A percentile compares a stretch with the other conserved stretches of the same genome.
phyloP scores from a whole-genome alignment of 2,797 vertebrate genomes.

The Manis crassicaudata region DNA sequence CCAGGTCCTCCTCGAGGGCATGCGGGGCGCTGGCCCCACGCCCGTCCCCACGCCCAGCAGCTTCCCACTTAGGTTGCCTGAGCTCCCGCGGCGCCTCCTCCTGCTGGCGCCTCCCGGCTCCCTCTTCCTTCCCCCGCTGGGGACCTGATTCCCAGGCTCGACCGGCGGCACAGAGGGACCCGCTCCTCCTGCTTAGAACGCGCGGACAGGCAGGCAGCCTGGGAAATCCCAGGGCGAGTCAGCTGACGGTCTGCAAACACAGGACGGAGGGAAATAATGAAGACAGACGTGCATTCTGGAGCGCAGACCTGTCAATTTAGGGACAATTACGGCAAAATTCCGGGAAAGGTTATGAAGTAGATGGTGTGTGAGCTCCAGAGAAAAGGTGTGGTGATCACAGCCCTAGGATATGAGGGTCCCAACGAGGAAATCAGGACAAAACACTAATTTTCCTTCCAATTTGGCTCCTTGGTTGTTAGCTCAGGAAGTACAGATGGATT shows the following conservation, averaged over 20 bases:
- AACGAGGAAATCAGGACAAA: not conserved
- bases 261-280: not conserved
- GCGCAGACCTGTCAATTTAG: not conserved
- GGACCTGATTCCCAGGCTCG: not conserved
- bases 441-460: not conserved
- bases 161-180: no score
- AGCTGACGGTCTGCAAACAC: not conserved
- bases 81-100: not conserved
- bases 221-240: not conserved
- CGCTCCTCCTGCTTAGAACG: not conserved
- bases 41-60: not conserved
- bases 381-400: not conserved
- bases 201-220: not conserved
- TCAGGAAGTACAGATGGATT: not conserved
- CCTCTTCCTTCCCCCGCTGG: not conserved
- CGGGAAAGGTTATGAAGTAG: not conserved
- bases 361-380: not conserved
- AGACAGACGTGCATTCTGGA: not conserved
- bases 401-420: not conserved
- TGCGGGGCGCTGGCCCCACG: no score
- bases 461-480: not conserved
- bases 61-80: not conserved
- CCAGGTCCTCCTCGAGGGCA: not conserved
- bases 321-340: not conserved
- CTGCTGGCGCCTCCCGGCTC: not conserved